Conservation (phyloP, 2,888 invertebrate genomes). For the Rugalucina vietnamica region DNA sequence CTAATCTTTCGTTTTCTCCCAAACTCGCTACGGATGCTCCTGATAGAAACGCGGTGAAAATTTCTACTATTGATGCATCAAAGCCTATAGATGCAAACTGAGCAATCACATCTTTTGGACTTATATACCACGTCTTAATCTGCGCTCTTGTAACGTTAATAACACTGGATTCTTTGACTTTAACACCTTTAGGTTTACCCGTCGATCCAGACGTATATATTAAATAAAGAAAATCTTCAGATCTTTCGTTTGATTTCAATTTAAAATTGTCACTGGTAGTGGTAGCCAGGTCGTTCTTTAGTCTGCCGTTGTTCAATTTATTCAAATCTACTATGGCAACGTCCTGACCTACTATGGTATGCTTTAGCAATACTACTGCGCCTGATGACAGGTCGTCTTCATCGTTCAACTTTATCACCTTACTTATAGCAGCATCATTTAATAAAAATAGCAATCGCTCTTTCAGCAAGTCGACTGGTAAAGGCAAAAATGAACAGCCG, state of each 20-base stretch:
- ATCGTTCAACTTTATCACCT: too few relatives aligned
- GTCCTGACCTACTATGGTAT: too few relatives aligned
- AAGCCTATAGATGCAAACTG: constrained; percentile 96
- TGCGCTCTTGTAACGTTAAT: constrained; percentile 92
- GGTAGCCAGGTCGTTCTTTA: neutral
- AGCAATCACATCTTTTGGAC: constrained; percentile 89
- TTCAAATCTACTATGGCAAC: neutral
- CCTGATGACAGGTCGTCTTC: too few relatives aligned
- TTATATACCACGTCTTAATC: constrained; percentile 92
- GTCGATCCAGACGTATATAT: constrained; percentile 96
- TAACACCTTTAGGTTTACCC: constrained; percentile 93
- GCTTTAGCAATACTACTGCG: too few relatives aligned
- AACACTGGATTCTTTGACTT: constrained; percentile 89
- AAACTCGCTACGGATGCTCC: constrained; percentile 90
- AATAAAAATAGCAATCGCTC: too few relatives aligned
- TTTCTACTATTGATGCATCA: constrained; percentile 94
- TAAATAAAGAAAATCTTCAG: constrained; percentile 83
- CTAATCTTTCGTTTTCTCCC: constrained; percentile 90
- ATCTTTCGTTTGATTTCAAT: neutral
- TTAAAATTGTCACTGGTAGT: neutral
- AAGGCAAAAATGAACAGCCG: too few relatives aligned
- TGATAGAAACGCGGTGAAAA: constrained; percentile 93
- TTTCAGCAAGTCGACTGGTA: too few relatives aligned
- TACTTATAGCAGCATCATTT: too few relatives aligned
- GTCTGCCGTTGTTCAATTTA: neutral